Percentiles rank a stretch among this genome's conserved stretches.
These are phyloP conservation scores for Heliocidaris tuberculata DNA, from an alignment of 35 echinoderm and acorn worm species.

Conservation along the genomic window DNA sequence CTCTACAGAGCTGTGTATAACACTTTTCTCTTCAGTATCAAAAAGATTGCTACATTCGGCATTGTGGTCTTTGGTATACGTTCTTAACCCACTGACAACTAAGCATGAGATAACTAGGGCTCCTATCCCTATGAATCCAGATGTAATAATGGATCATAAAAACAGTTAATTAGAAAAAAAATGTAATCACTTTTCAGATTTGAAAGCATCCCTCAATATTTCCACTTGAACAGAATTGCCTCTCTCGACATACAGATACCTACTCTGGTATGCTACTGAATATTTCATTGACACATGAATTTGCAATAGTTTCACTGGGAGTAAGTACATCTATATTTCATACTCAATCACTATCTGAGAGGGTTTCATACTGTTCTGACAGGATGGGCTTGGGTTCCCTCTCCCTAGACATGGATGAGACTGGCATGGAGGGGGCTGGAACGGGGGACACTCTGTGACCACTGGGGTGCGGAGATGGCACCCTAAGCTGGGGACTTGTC, in stretches of 20 bases:
- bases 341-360: constrained; percentile 77
- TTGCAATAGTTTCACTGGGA: neutral
- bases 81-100: neutral
- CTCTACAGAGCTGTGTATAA: neutral
- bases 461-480: constrained; percentile 56
- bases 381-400: constrained; percentile 64
- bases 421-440: constrained; percentile 46
- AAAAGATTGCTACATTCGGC: neutral
- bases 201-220: neutral
- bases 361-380: constrained; percentile 77
- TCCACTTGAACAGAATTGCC: neutral
- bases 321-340: neutral
- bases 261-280: constrained; percentile 15
- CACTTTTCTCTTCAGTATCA: neutral
- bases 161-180: neutral
- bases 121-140: no score
- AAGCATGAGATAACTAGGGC: neutral
- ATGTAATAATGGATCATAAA: neutral
- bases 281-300: constrained; percentile 17
- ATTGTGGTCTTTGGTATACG: neutral
- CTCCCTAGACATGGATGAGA: constrained; percentile 23
- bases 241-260: neutral
- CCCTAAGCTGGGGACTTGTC: constrained; percentile 50
- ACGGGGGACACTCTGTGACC: constrained; percentile 55
- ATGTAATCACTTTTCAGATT: neutral